Evolutionary conservation across 2,113 vertebrate species (phyloP), one percentile per base, ranked within the genome.

Genomic region (Theristicus caerulescens): DNA sequence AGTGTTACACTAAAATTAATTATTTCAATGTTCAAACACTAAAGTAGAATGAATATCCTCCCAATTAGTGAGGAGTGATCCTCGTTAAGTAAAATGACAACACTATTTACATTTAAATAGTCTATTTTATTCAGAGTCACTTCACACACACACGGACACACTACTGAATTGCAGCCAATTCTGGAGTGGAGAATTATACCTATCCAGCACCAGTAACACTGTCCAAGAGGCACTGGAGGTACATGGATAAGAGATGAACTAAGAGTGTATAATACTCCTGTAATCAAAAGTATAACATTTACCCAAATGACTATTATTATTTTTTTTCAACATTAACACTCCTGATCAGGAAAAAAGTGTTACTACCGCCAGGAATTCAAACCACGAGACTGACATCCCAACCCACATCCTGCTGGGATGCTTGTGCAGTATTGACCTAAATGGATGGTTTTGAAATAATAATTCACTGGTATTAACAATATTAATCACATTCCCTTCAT

Each of bases 91-190:
- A 80, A 82, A 91, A 93, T 42, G 73, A 67, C 89, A 90, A 83
- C 49, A 72, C 20, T 59, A 85, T 96, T 96, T 96, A 89, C 66
- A 85, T 94, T 93, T 92, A 92, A 93, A 88, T 65, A 69, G 46
- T 40, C 49, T 72, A 4, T 82, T 94, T 90, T 58, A 82, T 52
- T 93, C 80, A 91, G 91, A 94, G 64, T 78, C 62, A 66, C 51
- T 92, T 78, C 94, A 81, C 46, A 67, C 77, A 93, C 18, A 74
- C 94, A 81, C 46, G 64, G 73, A 93, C 18, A 74, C 40, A 44
- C 36, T 36, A 62, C 8, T 66, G 51, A 94, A 87, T 0, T 77
- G 38, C 74, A 95, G 77, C 54, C 74, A 77, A 3, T 42, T 78
- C 65, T 91, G 85, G 52, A 94, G 72, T 27, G 22, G 61, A 84